Percentiles rank a stretch among this genome's conserved stretches.
These are phyloP conservation scores for Neolamprologus tretocephalus DNA, from an alignment of 2,113 vertebrate genomes.

Conservation along the genomic window DNA sequence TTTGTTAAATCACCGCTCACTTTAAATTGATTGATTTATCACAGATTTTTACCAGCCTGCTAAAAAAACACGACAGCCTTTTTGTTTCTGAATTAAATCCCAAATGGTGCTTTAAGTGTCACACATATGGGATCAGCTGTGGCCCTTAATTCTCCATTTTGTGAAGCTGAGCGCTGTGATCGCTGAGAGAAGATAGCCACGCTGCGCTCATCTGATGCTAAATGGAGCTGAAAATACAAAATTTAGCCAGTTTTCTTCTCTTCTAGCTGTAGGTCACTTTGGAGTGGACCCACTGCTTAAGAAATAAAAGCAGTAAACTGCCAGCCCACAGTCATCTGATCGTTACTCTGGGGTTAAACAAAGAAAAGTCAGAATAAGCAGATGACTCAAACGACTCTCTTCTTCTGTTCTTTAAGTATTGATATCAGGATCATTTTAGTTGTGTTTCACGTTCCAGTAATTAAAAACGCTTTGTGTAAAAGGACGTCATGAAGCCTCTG, in stretches of 20 bases:
- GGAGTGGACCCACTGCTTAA: background rate
- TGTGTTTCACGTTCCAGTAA: background rate
- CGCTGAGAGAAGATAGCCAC: background rate
- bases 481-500: constrained; percentile 16
- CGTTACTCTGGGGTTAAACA: background rate
- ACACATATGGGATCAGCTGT: background rate
- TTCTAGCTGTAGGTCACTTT: background rate
- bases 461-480: constrained; percentile 7
- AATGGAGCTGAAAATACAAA: constrained; percentile 61
- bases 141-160: background rate
- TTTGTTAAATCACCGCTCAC: background rate
- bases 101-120: background rate
- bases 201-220: constrained; percentile 25
- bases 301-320: background rate
- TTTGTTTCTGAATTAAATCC: background rate
- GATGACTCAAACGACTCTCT: background rate
- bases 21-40: background rate
- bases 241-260: background rate
- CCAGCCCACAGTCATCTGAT: constrained; percentile 24
- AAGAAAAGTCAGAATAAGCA: background rate
- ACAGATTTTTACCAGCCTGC: background rate
- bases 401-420: background rate
- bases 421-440: background rate
- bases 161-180: background rate
- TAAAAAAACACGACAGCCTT: background rate